Evolutionary conservation across 2,113 vertebrate species (phyloP).

Genomic region (Xiphias gladius): DNA sequence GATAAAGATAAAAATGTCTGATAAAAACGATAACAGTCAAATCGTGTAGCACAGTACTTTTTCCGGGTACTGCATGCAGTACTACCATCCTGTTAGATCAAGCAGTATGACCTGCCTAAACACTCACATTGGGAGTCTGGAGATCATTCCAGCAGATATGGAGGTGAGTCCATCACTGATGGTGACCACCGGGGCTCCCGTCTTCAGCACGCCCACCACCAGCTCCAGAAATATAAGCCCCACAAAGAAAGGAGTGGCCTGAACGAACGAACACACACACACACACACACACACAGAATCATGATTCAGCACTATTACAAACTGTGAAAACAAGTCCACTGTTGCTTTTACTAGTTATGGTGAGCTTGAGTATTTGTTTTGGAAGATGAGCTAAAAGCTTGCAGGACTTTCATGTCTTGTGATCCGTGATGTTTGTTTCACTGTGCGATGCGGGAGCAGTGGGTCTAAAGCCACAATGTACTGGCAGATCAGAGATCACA

Average conservation of each 20-base stretch:
- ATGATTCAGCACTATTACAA: constrained; percentile 49
- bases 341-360: constrained; percentile 45
- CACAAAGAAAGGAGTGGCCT: constrained; percentile 92
- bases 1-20: neutral
- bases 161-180: constrained; percentile 89
- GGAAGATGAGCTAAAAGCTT: constrained; percentile 57
- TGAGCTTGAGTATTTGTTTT: constrained; percentile 61
- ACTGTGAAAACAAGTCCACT: constrained; percentile 53
- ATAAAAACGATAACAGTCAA: too few species aligned
- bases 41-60: too few species aligned
- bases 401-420: constrained; percentile 67
- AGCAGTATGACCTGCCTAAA: neutral
- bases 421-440: constrained; percentile 71
- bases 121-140: constrained; percentile 90
- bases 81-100: neutral
- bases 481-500: constrained; percentile 53
- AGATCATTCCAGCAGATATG: constrained; percentile 89
- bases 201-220: constrained; percentile 84
- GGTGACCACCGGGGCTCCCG: constrained; percentile 72
- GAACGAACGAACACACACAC: constrained; percentile 57
- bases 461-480: constrained; percentile 48
- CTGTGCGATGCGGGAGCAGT: constrained; percentile 13
- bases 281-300: constrained; percentile 44
- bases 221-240: constrained; percentile 90
- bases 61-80: neutral